Evolutionary conservation across 2,888 invertebrate species (phyloP).

Genomic region (Pelosia muscerda): DNA sequence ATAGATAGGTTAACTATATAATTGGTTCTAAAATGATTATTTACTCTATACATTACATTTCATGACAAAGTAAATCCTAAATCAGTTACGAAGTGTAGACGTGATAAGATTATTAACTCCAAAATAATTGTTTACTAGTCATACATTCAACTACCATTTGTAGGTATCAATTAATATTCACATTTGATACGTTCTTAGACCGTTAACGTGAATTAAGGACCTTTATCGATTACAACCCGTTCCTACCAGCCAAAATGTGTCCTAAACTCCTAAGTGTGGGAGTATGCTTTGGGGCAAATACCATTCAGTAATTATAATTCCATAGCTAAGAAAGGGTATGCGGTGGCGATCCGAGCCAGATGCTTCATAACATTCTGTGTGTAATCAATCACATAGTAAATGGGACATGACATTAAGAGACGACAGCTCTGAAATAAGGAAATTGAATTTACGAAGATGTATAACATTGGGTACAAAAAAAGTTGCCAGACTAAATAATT

Average conservation of each 20-base stretch:
- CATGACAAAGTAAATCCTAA: background rate
- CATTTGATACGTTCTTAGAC: slow-evolving; percentile 2
- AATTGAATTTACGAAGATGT: slow-evolving; percentile 35
- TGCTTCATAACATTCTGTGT: slow-evolving; percentile 16
- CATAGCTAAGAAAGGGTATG: slow-evolving; percentile 15
- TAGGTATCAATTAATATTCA: background rate
- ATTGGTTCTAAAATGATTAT: too few relatives aligned
- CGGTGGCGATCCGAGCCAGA: slow-evolving; percentile 11
- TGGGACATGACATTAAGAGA: slow-evolving; percentile 22
- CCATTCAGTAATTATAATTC: slow-evolving; percentile 18
- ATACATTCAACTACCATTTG: background rate
- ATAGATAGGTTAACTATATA: too few relatives aligned
- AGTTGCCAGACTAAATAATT: background rate
- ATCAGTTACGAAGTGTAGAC: background rate
- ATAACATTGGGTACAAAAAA: background rate
- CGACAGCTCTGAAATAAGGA: slow-evolving; percentile 29
- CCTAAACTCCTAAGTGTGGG: slow-evolving; percentile 8
- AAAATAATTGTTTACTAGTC: background rate
- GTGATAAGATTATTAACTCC: background rate
- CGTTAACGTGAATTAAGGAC: background rate
- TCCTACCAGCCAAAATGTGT: background rate
- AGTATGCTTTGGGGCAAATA: slow-evolving; percentile 7
- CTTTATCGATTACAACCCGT: background rate
- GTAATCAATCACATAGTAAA: slow-evolving; percentile 36
- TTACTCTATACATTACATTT: background rate